Evolutionary conservation across 1,140 invertebrate species (phyloP).

Genomic region (Pseudomyrmex pallidus): DNA sequence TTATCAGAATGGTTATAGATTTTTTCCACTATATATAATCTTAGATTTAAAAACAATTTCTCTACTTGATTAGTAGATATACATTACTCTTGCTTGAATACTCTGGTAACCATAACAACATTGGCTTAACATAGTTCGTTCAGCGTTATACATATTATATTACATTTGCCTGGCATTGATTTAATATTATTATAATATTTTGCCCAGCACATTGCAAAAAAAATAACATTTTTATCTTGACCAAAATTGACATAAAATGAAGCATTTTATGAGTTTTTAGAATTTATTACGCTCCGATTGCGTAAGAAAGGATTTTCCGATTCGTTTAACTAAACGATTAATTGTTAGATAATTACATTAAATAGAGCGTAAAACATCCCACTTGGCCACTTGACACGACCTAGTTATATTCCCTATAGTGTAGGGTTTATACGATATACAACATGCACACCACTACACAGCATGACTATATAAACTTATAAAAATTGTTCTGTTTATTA

Average conservation of each 20-base stretch:
- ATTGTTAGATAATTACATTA: slow-evolving; percentile 36
- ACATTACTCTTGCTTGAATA: slow-evolving; percentile 53
- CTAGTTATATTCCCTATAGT: slow-evolving; percentile 37
- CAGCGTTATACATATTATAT: slow-evolving; percentile 6
- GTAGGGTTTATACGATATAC: not conserved
- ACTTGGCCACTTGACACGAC: slow-evolving; percentile 43
- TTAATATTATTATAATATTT: slow-evolving; percentile 16
- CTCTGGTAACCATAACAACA: slow-evolving; percentile 82
- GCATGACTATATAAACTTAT: slow-evolving; percentile 59
- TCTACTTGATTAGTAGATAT: slow-evolving; percentile 65
- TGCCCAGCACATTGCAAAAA: not conserved
- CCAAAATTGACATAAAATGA: slow-evolving; percentile 13
- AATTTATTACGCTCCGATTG: slow-evolving; percentile 43
- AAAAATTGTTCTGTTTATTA: not conserved
- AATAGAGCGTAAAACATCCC: slow-evolving; percentile 51
- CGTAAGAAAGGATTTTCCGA: slow-evolving; percentile 42
- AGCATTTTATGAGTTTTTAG: not conserved
- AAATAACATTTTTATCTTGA: slow-evolving; percentile 43
- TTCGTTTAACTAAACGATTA: slow-evolving; percentile 48
- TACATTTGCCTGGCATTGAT: slow-evolving; percentile 54
- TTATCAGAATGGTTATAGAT: not conserved
- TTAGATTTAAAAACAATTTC: slow-evolving; percentile 29
- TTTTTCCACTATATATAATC: not conserved
- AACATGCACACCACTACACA: slow-evolving; percentile 39
- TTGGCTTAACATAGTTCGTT: slow-evolving; percentile 79